A percentile compares a stretch with the other conserved stretches of the same genome.
Conservation (phyloP, 2,113 vertebrate genomes). For the Lamprotornis superbus region DNA sequence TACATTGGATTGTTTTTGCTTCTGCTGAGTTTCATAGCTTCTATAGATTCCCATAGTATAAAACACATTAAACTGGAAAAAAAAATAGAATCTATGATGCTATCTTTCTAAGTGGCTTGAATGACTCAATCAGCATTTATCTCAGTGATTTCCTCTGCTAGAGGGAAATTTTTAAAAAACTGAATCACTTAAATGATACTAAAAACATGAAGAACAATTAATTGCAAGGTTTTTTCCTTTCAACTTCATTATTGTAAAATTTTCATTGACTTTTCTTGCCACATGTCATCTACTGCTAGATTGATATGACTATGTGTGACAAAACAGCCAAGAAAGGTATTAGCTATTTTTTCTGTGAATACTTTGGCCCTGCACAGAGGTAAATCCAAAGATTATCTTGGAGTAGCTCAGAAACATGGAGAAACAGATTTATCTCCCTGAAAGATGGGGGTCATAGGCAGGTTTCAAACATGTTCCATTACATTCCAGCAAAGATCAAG, state of each 20-base stretch:
- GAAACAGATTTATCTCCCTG: background rate
- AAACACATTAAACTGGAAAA: background rate
- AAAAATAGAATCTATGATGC: background rate
- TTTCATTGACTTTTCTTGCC: background rate
- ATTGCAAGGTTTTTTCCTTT: background rate
- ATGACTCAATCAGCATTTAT: background rate
- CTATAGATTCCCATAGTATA: background rate
- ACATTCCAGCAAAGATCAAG: background rate
- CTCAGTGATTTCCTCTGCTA: background rate
- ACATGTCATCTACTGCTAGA: background rate
- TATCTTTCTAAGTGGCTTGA: background rate
- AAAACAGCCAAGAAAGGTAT: background rate
- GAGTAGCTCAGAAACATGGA: background rate
- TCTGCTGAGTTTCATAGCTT: background rate
- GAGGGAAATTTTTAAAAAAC: background rate
- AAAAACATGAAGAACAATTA: constrained; percentile 13
- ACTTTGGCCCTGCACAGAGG: background rate
- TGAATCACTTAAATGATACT: constrained; percentile 12
- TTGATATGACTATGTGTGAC: background rate
- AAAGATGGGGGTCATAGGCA: background rate
- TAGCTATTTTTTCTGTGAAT: background rate
- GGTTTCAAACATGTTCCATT: background rate
- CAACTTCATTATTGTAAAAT: constrained; percentile 1
- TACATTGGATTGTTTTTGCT: background rate
- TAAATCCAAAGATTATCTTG: background rate